Percentiles rank a stretch among this genome's conserved stretches.
Evolutionary conservation across 2,797 vertebrate species (phyloP).

Genomic region (Cyprinodon diabolis): DNA sequence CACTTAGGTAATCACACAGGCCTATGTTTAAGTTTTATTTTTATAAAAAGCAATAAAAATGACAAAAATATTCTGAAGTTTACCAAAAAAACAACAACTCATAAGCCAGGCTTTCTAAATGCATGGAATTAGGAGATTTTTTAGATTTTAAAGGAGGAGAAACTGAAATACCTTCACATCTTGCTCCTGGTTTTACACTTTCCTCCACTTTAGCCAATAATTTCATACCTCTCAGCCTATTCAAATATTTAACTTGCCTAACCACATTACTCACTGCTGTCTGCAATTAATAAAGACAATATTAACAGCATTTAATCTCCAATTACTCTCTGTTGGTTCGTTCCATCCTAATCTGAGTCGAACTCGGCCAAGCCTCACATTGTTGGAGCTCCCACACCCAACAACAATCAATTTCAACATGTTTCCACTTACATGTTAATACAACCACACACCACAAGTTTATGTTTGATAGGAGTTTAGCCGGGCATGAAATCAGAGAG

Average conservation of each 20-base stretch:
- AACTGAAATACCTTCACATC: constrained; percentile 30
- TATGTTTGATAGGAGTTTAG: constrained; percentile 65
- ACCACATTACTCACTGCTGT: constrained; percentile 54
- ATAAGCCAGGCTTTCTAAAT: not conserved
- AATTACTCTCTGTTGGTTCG: constrained; percentile 30
- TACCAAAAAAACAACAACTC: not conserved
- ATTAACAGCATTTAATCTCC: constrained; percentile 63
- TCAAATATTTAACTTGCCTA: constrained; percentile 64
- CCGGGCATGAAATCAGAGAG: constrained; percentile 75
- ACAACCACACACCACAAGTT: constrained; percentile 69
- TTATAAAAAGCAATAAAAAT: not conserved
- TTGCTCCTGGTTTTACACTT: constrained; percentile 38
- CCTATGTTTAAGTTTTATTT: not conserved
- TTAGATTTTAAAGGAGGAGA: constrained; percentile 24
- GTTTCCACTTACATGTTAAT: constrained; percentile 85
- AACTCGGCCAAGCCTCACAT: constrained; percentile 31
- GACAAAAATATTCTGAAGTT: not conserved
- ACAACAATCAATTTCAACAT: constrained; percentile 41
- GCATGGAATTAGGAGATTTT: constrained; percentile 25
- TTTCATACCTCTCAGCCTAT: constrained; percentile 64
- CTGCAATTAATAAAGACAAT: constrained; percentile 73
- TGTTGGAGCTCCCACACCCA: constrained; percentile 32
- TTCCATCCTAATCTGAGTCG: constrained; percentile 45
- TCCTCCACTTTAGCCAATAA: constrained; percentile 57
- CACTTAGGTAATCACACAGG: not conserved